A percentile compares a stretch with the other conserved stretches of the same genome.
These are phyloP conservation scores for Lophochroa leadbeateri DNA, from an alignment of 2,113 vertebrate genomes.

Conservation along the genomic window DNA sequence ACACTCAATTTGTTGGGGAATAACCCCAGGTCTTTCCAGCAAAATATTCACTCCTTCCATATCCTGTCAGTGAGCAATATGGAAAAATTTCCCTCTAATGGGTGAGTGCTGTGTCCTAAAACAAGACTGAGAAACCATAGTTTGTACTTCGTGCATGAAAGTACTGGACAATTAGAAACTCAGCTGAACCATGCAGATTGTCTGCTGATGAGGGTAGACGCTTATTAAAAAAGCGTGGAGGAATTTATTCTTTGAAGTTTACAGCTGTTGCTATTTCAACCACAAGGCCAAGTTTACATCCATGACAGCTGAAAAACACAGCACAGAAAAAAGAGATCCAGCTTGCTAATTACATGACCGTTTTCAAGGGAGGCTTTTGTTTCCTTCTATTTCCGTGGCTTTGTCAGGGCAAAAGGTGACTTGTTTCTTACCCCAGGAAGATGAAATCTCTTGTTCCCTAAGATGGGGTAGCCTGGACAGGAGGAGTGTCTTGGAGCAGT, in stretches of 20 bases:
- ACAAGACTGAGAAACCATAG: conserved; percentile 27
- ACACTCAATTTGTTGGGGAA: conserved; percentile 59
- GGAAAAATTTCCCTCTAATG: conserved; percentile 57
- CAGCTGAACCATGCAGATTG: conserved; percentile 21
- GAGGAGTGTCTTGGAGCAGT: not conserved
- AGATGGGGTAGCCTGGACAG: not conserved
- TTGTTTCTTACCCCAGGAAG: not conserved
- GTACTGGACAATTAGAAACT: conserved; percentile 40
- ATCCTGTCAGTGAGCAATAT: conserved; percentile 51
- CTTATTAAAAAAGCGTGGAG: conserved; percentile 28
- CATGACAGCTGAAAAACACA: not conserved
- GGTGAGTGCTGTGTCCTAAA: conserved; percentile 3
- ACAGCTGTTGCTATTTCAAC: conserved; percentile 33
- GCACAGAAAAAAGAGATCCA: not conserved
- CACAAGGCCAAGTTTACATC: conserved; percentile 9
- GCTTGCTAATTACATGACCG: not conserved
- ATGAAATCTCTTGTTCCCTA: not conserved
- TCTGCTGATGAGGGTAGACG: not conserved
- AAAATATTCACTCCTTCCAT: conserved; percentile 55
- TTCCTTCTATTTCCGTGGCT: not conserved
- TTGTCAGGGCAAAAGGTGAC: not conserved
- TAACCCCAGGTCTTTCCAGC: conserved; percentile 46
- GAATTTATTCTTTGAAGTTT: conserved; percentile 49
- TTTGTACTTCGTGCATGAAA: conserved; percentile 54
- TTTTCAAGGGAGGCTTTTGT: not conserved